Conservation (phyloP, 2,797 vertebrate species). For the Pteropus rufus region DNA sequence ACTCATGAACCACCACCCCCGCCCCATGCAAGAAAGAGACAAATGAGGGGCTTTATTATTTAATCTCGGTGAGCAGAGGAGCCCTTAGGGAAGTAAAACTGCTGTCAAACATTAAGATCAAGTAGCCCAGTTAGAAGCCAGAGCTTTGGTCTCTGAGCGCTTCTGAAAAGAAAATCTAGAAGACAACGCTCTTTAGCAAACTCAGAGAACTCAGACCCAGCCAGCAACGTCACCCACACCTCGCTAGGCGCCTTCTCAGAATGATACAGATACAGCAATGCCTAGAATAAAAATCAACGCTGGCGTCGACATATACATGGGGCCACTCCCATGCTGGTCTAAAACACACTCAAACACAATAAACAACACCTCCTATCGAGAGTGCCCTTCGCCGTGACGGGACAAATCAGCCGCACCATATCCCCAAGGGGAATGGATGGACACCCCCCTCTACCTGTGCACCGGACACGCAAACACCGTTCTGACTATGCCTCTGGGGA, state of each 20-base stretch:
- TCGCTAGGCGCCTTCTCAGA: background rate
- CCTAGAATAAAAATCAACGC: background rate
- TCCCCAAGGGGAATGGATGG: too few species aligned
- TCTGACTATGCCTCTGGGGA: background rate
- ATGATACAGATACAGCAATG: background rate
- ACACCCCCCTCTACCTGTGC: too few species aligned
- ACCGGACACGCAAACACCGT: too few species aligned
- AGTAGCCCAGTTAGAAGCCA: background rate
- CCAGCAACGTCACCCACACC: background rate
- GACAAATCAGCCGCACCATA: background rate
- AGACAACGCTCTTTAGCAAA: background rate
- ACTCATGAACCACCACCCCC: too few species aligned
- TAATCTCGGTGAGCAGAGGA: background rate
- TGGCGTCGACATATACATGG: accelerated
- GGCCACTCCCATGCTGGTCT: background rate
- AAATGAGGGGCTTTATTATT: background rate
- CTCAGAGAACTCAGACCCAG: background rate
- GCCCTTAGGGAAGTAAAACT: background rate
- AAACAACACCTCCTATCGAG: background rate
- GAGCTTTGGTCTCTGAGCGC: background rate
- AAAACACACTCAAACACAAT: background rate
- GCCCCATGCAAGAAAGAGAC: background rate
- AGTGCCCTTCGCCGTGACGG: background rate
- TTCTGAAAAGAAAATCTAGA: background rate
- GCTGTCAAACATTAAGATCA: background rate